phyloP scores from a whole-genome alignment of 2,113 vertebrate genomes.

The Elephas maximus region DNA sequence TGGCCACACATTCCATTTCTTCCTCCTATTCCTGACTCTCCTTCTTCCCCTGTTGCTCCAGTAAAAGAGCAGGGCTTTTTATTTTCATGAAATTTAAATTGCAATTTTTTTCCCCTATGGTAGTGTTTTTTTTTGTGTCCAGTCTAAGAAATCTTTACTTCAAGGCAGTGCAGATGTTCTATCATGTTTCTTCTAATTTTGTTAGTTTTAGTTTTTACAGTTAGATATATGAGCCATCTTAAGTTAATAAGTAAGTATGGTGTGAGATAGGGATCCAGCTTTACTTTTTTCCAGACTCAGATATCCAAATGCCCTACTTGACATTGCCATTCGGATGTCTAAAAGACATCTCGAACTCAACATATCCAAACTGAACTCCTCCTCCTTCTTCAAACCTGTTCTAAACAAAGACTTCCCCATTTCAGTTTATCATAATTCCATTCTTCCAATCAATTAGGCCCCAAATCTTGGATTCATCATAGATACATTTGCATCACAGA shows the following conservation, averaged over 20 bases:
- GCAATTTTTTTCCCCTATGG: background rate
- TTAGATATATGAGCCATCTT: background rate
- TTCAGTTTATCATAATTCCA: background rate
- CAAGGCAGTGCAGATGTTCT: background rate
- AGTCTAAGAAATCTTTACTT: background rate
- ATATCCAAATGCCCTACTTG: background rate
- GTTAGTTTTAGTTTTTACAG: background rate
- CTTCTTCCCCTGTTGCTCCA: background rate
- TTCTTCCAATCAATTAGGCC: background rate
- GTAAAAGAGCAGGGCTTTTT: background rate
- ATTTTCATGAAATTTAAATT: slow-evolving; percentile 5
- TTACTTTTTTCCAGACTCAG: background rate
- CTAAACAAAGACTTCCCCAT: background rate
- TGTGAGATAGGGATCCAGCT: background rate
- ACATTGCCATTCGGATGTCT: no score
- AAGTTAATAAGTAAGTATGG: background rate
- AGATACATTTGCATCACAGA: background rate
- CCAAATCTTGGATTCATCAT: background rate
- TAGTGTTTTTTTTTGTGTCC: background rate
- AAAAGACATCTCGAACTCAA: no score
- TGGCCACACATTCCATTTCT: no score
- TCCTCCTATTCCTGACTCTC: background rate
- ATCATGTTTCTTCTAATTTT: background rate
- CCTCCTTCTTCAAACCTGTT: background rate
- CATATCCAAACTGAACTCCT: background rate